Base-by-base conservation (phyloP, 2,888 invertebrate species). In the Drosophila nr. perissopoda region DNA sequence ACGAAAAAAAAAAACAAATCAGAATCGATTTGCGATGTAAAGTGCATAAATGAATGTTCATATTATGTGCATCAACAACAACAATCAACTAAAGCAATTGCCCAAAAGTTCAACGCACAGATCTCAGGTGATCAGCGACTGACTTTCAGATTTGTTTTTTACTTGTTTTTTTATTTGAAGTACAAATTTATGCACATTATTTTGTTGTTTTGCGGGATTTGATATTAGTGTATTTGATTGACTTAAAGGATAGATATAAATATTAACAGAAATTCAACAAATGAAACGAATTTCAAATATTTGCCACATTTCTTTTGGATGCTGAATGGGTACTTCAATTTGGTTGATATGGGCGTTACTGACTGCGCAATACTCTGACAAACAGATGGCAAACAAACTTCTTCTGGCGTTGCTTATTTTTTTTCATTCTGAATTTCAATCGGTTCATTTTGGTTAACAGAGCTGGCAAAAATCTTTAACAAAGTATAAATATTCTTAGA, bases 1-100 rank as follows among this genome's bases (percentile, higher is more conserved):
- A 29, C 36, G 54, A 27, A 11, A 36, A 34, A n/a, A 21, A 21
- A 52, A 68, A 69, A 58, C 13, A 68, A 78, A 64, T 79, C 61
- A 70, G 65, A 75, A 68, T 46, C 56, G 31, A 53, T 49, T 46
- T 40, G 29, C 25, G 57, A 63, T 77, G 61, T 74, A 68, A 85
- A 58, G 76, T 83, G 72, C 83, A 78, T 52, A 60, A 64, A 54
- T 59, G 60, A 52, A 82, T 85, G 83, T 52, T 40, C 70, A 76
- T 70, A 29, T 58, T 67, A 72, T 71, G 79, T 53, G 46, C 82
- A 74, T 69, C 34, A 48, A 38, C 16, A 42, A 69, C 36, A 74
- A 56, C 48, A 70, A 70, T 46, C 54, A 65, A 70, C 54, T 29
- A 25, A 58, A 42, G 21, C 66, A 71, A 76, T 71, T 71, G 59